Percentiles rank a stretch among this genome's conserved stretches.
Evolutionary conservation across 2,113 vertebrate species (phyloP).

Genomic region (Oceanites oceanicus): DNA sequence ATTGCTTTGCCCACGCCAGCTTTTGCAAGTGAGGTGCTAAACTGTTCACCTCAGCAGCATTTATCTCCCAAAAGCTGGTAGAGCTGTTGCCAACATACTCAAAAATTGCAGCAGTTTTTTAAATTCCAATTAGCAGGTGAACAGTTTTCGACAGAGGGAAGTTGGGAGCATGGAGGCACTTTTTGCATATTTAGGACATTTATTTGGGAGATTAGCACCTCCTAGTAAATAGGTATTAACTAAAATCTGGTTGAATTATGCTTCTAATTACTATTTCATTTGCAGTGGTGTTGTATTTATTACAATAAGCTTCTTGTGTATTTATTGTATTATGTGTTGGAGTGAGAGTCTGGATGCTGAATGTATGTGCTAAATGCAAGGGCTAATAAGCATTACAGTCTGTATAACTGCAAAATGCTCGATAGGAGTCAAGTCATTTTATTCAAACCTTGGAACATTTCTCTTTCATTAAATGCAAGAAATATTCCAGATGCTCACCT

Average conservation of each 20-base stretch:
- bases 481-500: not conserved
- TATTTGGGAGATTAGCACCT: constrained; percentile 44
- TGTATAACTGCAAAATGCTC: not conserved
- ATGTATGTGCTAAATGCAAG: not conserved
- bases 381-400: not conserved
- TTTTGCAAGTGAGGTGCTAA: not conserved
- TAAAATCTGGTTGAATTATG: constrained; percentile 60
- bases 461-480: not conserved
- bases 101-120: not conserved
- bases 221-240: constrained; percentile 53
- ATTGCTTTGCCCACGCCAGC: not conserved
- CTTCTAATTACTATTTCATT: constrained; percentile 53
- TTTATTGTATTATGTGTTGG: constrained; percentile 6
- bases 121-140: constrained; percentile 4
- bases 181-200: not conserved
- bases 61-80: not conserved
- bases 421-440: not conserved
- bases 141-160: not conserved
- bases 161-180: not conserved
- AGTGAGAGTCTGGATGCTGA: not conserved
- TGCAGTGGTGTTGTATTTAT: constrained; percentile 22
- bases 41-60: not conserved
- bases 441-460: not conserved
- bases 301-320: constrained; percentile 5
- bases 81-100: not conserved